phyloP scores from a whole-genome alignment of 2,113 vertebrate species.

The Phycodurus eques region DNA sequence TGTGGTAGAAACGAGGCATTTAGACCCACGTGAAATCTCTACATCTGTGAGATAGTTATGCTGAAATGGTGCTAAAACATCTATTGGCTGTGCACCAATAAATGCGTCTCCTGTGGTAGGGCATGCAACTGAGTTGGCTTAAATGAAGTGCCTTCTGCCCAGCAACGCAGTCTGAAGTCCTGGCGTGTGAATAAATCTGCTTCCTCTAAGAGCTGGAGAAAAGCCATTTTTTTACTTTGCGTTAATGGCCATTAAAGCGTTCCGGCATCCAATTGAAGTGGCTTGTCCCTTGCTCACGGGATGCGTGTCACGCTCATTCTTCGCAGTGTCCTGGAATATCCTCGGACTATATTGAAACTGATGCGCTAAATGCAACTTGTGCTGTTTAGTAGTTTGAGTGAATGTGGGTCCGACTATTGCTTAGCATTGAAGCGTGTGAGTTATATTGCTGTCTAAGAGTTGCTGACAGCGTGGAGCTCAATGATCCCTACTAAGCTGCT shows the following conservation, averaged over 20 bases:
- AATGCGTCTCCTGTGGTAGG: conserved; percentile 34
- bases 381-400: conserved; percentile 27
- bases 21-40: too few relatives aligned
- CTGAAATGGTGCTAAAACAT: conserved; percentile 34
- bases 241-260: conserved; percentile 25
- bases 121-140: conserved; percentile 52
- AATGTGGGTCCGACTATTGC: conserved; percentile 24
- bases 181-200: conserved; percentile 48
- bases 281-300: neutral
- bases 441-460: conserved; percentile 46
- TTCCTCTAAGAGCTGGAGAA: conserved; percentile 33
- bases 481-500: conserved; percentile 62
- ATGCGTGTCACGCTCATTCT: neutral
- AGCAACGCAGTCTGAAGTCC: conserved; percentile 60
- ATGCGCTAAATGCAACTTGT: conserved; percentile 17
- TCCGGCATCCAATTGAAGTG: conserved; percentile 24
- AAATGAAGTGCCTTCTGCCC: conserved; percentile 55
- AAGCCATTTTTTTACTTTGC: conserved; percentile 25
- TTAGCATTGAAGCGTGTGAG: conserved; percentile 23
- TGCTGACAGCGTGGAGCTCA: conserved; percentile 59
- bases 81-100: conserved; percentile 48
- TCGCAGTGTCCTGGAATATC: conserved; percentile 23
- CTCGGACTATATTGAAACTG: conserved; percentile 7
- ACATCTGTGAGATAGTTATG: too few relatives aligned
- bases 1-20: neutral